Percentiles rank a stretch among this genome's conserved stretches.
phyloP scores from a whole-genome alignment of 37 sponge, comb jelly and placozoan genomes.

The Petrosia ficiformis region DNA sequence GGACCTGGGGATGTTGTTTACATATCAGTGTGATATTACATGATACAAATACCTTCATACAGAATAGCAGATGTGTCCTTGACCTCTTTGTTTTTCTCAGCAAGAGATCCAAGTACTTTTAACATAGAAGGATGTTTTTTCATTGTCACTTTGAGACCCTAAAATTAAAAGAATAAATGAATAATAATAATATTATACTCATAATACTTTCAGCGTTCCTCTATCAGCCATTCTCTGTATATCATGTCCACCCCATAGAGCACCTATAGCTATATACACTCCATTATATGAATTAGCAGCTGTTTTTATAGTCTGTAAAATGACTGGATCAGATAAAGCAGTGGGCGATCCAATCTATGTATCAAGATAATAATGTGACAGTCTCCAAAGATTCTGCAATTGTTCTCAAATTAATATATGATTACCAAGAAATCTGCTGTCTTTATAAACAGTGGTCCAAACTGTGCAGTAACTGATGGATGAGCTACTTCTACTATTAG shows the following conservation, averaged over 20 bases:
- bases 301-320: slow-evolving; percentile 34
- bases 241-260: slow-evolving; percentile 92
- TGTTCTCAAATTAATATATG: not conserved
- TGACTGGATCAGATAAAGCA: slow-evolving; percentile 65
- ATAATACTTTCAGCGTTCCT: slow-evolving; percentile 72
- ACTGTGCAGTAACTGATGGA: slow-evolving; percentile 74
- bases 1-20: slow-evolving; percentile 44
- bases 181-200: not conserved
- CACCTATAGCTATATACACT: slow-evolving; percentile 87
- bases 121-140: slow-evolving; percentile 89
- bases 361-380: too few species aligned
- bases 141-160: slow-evolving; percentile 90
- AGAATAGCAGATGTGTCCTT: slow-evolving; percentile 37
- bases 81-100: slow-evolving; percentile 45
- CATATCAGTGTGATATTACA: not conserved
- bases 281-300: slow-evolving; percentile 34
- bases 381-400: not conserved
- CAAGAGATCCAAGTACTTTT: slow-evolving; percentile 69
- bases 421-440: slow-evolving; percentile 80
- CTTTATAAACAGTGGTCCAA: slow-evolving; percentile 69
- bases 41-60: slow-evolving; percentile 63
- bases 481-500: slow-evolving; percentile 94
- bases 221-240: slow-evolving; percentile 91
- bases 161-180: not conserved
- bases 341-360: slow-evolving; percentile 90